These are phyloP conservation scores for Valencia hispanica DNA, from an alignment of 2,797 vertebrate genomes.

Conservation along the genomic window DNA sequence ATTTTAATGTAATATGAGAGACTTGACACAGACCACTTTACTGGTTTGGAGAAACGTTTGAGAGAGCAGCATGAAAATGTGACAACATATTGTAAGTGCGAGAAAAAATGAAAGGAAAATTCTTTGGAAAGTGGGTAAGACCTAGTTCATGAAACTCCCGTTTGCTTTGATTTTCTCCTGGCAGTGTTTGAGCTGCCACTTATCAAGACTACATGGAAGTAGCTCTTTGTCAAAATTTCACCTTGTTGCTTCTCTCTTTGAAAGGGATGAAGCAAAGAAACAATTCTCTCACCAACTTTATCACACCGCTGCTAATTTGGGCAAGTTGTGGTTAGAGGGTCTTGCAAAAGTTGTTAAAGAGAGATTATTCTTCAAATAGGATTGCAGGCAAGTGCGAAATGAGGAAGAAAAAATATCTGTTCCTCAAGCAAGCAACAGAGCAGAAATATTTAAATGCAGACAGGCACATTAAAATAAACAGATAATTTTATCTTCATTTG, in stretches of 20 bases:
- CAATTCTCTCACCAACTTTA: slow-evolving; percentile 30
- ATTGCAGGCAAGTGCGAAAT: slow-evolving; percentile 54
- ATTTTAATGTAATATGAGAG: too few relatives aligned
- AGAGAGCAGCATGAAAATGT: slow-evolving; percentile 2
- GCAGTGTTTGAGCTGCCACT: slow-evolving; percentile 16
- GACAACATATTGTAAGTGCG: background rate
- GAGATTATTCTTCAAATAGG: slow-evolving; percentile 67
- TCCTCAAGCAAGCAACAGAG: slow-evolving; percentile 42
- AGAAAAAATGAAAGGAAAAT: slow-evolving; percentile 16
- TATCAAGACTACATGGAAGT: slow-evolving; percentile 26
- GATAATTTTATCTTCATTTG: slow-evolving; percentile 54
- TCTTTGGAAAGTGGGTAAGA: slow-evolving; percentile 26
- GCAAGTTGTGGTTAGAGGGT: slow-evolving; percentile 53
- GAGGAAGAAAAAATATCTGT: slow-evolving; percentile 31
- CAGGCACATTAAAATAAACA: slow-evolving; percentile 44
- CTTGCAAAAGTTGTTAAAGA: slow-evolving; percentile 47
- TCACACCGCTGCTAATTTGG: slow-evolving; percentile 49
- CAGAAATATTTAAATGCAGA: slow-evolving; percentile 55
- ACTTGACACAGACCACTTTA: background rate
- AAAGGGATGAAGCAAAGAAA: slow-evolving; percentile 20
- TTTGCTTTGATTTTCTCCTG: slow-evolving; percentile 18
- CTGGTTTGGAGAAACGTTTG: background rate
- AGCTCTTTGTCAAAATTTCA: slow-evolving; percentile 34
- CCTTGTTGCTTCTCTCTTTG: slow-evolving; percentile 26
- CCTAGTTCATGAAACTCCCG: slow-evolving; percentile 19